phyloP scores from a whole-genome alignment of 2,797 vertebrate species.

The Gobio occitaniae region DNA sequence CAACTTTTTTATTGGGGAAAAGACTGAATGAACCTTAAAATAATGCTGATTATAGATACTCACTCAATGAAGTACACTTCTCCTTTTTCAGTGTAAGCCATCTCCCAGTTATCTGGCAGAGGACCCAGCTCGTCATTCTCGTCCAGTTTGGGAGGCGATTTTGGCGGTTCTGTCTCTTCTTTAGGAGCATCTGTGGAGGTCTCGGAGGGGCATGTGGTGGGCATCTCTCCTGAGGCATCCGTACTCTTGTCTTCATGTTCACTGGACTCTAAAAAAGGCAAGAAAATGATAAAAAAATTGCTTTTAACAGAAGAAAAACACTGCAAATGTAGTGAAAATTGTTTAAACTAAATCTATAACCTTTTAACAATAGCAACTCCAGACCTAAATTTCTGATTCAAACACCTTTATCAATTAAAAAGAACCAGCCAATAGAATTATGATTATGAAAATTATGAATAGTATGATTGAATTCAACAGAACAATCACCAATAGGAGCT shows the following conservation, averaged over 20 bases:
- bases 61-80: conserved; percentile 99
- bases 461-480: neutral
- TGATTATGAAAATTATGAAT: neutral
- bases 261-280: conserved; percentile 85
- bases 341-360: neutral
- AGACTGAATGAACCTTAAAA: too few species aligned
- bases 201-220: conserved; percentile 73
- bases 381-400: neutral
- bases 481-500: neutral
- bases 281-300: neutral
- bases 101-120: conserved; percentile 98
- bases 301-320: neutral
- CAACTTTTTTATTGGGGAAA: too few species aligned
- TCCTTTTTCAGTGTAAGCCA: conserved; percentile 98
- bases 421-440: neutral
- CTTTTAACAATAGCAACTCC: conserved; percentile 4
- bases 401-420: neutral
- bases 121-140: conserved; percentile 90
- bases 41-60: conserved; percentile 71
- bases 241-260: conserved; percentile 95
- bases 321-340: neutral
- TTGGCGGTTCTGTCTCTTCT: conserved; percentile 78
- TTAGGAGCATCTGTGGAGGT: conserved; percentile 81
- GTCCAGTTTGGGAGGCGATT: conserved; percentile 79
- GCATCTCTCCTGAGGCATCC: conserved; percentile 85